phyloP scores from a whole-genome alignment of 2,113 vertebrate genomes.

The Siphamia tubifer region DNA sequence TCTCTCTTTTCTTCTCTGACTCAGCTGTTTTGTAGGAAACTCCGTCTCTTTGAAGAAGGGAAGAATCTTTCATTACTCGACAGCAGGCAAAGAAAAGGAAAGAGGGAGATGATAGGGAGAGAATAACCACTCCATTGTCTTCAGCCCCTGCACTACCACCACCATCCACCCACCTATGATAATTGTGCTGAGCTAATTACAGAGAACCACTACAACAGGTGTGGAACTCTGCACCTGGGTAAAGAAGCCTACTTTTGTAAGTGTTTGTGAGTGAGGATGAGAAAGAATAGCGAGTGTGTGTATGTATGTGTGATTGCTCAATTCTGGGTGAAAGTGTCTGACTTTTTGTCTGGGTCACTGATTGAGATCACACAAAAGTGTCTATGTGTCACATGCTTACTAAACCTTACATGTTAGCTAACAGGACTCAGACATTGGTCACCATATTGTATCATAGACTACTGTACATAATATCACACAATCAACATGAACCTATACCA shows the following conservation, averaged over 20 bases:
- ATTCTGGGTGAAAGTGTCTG: conserved; percentile 64
- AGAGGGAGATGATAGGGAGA: conserved; percentile 72
- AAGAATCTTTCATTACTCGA: conserved; percentile 84
- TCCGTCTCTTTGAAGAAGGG: conserved; percentile 80
- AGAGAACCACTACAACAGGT: conserved; percentile 79
- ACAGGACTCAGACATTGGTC: conserved; percentile 54
- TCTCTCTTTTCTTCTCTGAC: conserved; percentile 76
- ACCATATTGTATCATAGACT: conserved; percentile 42
- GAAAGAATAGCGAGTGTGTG: not conserved
- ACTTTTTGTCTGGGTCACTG: conserved; percentile 46
- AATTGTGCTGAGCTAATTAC: conserved; percentile 76
- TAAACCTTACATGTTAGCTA: conserved; percentile 54
- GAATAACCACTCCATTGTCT: conserved; percentile 81
- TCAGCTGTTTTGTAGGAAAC: conserved; percentile 84
- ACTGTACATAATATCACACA: conserved; percentile 45
- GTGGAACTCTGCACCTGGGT: conserved; percentile 78
- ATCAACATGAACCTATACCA: conserved; percentile 41
- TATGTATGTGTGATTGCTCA: conserved; percentile 3
- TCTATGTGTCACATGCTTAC: conserved; percentile 65
- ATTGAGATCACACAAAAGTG: conserved; percentile 53
- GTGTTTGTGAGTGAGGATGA: not conserved
- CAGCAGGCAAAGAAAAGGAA: conserved; percentile 67
- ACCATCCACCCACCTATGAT: conserved; percentile 56
- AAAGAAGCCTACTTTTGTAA: conserved; percentile 14
- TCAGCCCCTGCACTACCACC: conserved; percentile 27